Conservation (phyloP, 2,797 vertebrate genomes). For the Chrysocyon brachyurus region DNA sequence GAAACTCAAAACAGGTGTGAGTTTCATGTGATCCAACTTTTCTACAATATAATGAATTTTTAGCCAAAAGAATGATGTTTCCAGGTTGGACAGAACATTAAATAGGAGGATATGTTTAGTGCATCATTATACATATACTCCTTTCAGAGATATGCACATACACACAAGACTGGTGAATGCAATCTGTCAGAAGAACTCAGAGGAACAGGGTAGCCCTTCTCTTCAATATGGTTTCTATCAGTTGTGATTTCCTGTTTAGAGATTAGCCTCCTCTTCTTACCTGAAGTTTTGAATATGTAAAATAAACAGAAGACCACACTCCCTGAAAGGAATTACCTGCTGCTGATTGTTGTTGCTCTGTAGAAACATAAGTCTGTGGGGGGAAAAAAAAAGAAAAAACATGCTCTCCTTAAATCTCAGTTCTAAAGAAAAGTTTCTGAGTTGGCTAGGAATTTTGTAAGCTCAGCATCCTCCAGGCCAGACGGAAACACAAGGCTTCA, state of each 20-base stretch:
- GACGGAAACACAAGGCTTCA: conserved; percentile 47
- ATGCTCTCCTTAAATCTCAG: conserved; percentile 40
- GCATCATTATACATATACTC: background rate
- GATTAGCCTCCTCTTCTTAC: conserved; percentile 69
- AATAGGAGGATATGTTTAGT: background rate
- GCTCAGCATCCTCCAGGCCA: conserved; percentile 54
- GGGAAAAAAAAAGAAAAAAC: background rate
- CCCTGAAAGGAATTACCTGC: conserved; percentile 59
- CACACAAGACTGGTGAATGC: background rate
- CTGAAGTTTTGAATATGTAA: conserved; percentile 66
- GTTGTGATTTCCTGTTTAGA: conserved; percentile 65
- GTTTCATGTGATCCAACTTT: conserved; percentile 47
- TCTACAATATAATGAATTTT: background rate
- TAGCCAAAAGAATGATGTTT: conserved; percentile 21
- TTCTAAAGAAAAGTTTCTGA: conserved; percentile 58
- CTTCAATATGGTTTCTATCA: conserved; percentile 68
- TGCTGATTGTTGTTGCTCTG: conserved; percentile 47
- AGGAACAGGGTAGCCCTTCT: conserved; percentile 4
- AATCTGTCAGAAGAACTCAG: conserved; percentile 18
- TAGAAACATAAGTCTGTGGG: conserved; percentile 65
- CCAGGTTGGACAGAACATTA: conserved; percentile 50
- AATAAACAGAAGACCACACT: conserved; percentile 58
- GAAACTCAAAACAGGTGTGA: conserved; percentile 38
- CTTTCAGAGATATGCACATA: background rate
- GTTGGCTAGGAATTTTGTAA: conserved; percentile 66